phyloP scores from a whole-genome alignment of 2,888 invertebrate genomes.

The Tenthredo distinguenda region DNA sequence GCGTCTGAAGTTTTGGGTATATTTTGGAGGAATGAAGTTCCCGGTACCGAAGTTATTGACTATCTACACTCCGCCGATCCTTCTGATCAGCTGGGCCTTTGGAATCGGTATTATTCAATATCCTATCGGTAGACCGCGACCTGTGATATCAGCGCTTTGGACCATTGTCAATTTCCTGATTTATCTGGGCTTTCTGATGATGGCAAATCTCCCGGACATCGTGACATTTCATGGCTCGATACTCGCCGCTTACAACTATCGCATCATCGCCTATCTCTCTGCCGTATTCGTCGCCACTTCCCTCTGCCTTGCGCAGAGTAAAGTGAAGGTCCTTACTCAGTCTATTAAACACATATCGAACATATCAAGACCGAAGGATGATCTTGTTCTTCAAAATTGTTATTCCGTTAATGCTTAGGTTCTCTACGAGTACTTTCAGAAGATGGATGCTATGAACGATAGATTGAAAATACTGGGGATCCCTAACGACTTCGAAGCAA shows the following conservation, averaged over 20 bases:
- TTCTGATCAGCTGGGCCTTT: background rate
- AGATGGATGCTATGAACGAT: background rate
- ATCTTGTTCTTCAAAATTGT: background rate
- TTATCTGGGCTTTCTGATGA: background rate
- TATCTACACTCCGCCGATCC: background rate
- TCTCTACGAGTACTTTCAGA: background rate
- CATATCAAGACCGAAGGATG: background rate
- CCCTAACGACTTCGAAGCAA: background rate
- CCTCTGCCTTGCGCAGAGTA: background rate
- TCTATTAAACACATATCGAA: background rate
- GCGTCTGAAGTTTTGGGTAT: background rate
- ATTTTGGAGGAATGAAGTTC: background rate
- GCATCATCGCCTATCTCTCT: background rate
- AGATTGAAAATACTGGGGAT: background rate
- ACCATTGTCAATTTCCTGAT: background rate
- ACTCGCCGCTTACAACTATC: background rate
- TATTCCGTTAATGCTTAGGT: background rate
- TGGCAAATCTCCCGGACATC: background rate
- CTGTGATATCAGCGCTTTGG: background rate
- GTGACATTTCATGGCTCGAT: background rate
- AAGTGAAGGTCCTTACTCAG: background rate
- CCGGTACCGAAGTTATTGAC: background rate
- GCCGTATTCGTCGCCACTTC: background rate
- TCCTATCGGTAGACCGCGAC: background rate
- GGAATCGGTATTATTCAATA: constrained; percentile 2